These are phyloP conservation scores for Pseudochirops corinnae DNA, from an alignment of 2,797 vertebrate species.

Conservation along the genomic window DNA sequence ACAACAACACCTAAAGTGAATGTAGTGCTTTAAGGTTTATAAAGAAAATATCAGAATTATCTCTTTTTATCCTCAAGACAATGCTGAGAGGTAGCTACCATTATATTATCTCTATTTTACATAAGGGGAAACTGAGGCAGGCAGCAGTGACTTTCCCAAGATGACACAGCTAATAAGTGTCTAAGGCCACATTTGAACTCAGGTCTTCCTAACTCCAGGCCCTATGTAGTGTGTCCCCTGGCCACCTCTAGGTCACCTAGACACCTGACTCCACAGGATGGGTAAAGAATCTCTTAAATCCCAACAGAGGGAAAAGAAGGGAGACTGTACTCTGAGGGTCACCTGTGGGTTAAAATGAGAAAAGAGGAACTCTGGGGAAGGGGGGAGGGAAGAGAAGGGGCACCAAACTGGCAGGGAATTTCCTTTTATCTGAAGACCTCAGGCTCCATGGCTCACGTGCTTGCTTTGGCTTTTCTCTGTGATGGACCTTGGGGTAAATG, in stretches of 20 bases:
- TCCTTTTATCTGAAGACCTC: background rate
- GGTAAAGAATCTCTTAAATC: background rate
- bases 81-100: background rate
- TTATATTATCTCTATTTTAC: background rate
- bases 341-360: background rate
- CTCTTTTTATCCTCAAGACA: background rate
- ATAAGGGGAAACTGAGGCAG: background rate
- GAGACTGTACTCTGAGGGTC: background rate
- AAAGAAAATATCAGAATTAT: background rate
- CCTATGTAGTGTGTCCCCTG: background rate
- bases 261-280: background rate
- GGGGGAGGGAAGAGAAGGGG: background rate
- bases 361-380: background rate
- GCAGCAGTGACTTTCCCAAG: background rate
- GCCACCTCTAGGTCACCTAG: background rate
- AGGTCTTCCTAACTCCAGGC: background rate
- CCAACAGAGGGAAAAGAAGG: background rate
- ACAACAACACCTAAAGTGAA: too few species aligned
- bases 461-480: background rate
- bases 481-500: background rate
- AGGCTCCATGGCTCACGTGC: background rate
- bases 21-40: background rate
- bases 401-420: background rate
- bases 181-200: background rate
- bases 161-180: background rate